These are phyloP conservation scores for Acrobasis suavella DNA, from an alignment of 2,888 invertebrate genomes.

Conservation along the genomic window DNA sequence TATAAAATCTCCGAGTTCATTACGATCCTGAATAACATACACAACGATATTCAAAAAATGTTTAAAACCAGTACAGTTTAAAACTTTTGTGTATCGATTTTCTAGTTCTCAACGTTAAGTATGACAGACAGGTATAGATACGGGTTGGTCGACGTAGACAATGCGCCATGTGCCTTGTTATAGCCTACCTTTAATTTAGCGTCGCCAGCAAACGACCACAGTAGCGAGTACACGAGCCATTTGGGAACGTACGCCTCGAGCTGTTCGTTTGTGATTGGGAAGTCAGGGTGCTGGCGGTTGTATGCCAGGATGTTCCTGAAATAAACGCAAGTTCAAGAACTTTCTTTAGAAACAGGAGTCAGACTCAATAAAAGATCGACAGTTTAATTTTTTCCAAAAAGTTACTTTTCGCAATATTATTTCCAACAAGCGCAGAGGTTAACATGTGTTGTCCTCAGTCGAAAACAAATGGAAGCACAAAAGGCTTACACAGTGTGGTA, in stretches of 20 bases:
- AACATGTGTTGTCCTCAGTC: too few relatives aligned
- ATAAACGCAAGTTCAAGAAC: not conserved
- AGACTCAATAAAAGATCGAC: not conserved
- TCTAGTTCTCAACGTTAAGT: too few relatives aligned
- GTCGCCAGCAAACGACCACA: conserved; percentile 99
- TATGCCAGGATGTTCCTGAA: conserved; percentile 93
- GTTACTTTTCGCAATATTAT: too few relatives aligned
- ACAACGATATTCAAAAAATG: not conserved
- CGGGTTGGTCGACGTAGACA: too few relatives aligned
- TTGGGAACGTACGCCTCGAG: conserved; percentile 97
- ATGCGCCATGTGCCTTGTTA: too few relatives aligned
- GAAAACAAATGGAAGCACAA: too few relatives aligned
- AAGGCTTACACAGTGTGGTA: too few relatives aligned
- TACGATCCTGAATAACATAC: conserved; percentile 80
- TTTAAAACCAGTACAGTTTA: too few relatives aligned
- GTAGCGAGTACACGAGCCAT: conserved; percentile 94
- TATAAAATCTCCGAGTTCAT: conserved; percentile 97
- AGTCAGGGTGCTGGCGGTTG: conserved; percentile 96
- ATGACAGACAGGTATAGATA: too few relatives aligned
- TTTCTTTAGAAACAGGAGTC: not conserved
- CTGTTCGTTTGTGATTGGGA: conserved; percentile 95
- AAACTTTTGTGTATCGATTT: too few relatives aligned
- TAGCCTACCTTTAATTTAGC: conserved; percentile 90
- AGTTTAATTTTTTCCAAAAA: too few relatives aligned
- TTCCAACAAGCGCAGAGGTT: too few relatives aligned